phyloP scores from a whole-genome alignment of 2,113 vertebrate species.

The Alligator mississippiensis region DNA sequence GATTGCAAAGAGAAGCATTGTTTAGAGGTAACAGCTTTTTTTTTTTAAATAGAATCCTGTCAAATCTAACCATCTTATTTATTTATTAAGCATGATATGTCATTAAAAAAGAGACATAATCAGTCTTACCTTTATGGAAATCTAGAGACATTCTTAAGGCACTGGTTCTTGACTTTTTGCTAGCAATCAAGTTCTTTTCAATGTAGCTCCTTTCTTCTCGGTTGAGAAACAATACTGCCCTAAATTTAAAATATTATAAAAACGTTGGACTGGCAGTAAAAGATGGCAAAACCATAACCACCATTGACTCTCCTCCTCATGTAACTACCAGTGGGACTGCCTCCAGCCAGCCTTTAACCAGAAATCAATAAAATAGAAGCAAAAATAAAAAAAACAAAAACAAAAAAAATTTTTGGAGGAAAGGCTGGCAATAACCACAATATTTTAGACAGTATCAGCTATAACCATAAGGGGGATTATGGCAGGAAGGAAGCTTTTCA shows the following conservation, averaged over 20 bases:
- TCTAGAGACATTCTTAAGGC: slow-evolving; percentile 90
- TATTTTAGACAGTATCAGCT: neutral
- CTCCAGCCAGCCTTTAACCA: neutral
- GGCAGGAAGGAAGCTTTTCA: no score
- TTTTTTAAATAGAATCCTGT: neutral
- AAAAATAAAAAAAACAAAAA: neutral
- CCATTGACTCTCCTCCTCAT: neutral
- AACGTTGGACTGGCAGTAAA: neutral
- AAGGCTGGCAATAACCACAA: neutral
- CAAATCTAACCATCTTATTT: neutral
- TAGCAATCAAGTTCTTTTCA: slow-evolving; percentile 77
- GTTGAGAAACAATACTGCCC: slow-evolving; percentile 88
- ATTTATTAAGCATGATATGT: neutral
- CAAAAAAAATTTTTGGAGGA: neutral
- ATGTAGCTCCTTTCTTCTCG: slow-evolving; percentile 85
- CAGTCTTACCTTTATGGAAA: slow-evolving; percentile 89
- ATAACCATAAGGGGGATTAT: neutral
- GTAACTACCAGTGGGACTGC: neutral
- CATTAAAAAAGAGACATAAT: neutral
- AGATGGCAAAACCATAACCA: neutral
- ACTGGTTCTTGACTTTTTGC: slow-evolving; percentile 81
- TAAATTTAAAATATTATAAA: slow-evolving; percentile 61
- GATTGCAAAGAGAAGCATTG: neutral
- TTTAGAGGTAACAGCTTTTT: neutral
- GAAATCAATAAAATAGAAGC: neutral